Conservation (phyloP, 2,113 vertebrate genomes). For the Crypturellus undulatus region DNA sequence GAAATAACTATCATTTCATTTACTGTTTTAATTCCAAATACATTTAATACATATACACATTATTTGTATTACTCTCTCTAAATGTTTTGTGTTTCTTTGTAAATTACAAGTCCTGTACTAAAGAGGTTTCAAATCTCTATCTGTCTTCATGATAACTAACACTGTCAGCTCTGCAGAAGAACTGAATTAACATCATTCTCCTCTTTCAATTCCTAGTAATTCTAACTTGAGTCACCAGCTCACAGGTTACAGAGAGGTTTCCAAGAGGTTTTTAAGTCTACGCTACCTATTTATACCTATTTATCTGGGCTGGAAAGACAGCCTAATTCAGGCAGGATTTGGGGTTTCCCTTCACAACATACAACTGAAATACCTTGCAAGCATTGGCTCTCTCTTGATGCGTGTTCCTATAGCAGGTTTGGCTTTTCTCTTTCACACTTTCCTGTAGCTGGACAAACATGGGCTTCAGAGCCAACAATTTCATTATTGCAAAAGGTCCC, state of each 20-base stretch:
- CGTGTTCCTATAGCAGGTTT: background rate
- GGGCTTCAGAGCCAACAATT: background rate
- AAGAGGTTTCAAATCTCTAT: background rate
- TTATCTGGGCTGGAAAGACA: background rate
- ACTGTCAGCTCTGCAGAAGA: background rate
- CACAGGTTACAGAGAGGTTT: background rate
- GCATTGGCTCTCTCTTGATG: background rate
- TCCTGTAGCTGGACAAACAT: background rate
- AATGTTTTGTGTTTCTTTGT: background rate
- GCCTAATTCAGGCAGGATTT: background rate
- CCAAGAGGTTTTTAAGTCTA: background rate
- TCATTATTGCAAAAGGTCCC: constrained; percentile 16
- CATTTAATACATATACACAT: background rate
- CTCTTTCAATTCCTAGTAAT: background rate
- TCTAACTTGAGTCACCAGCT: background rate
- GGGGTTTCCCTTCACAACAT: background rate
- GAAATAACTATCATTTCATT: constrained; percentile 16
- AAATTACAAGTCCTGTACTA: background rate
- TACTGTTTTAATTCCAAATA: background rate
- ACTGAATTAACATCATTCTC: background rate
- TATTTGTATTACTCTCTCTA: background rate
- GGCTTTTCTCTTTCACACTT: constrained; percentile 41
- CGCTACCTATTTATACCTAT: background rate
- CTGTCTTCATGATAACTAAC: background rate
- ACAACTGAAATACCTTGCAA: background rate